A percentile compares a stretch with the other conserved stretches of the same genome.
Evolutionary conservation across 2,888 invertebrate genomes (phyloP).

Genomic region (Acanthococcus lagerstroemiae): DNA sequence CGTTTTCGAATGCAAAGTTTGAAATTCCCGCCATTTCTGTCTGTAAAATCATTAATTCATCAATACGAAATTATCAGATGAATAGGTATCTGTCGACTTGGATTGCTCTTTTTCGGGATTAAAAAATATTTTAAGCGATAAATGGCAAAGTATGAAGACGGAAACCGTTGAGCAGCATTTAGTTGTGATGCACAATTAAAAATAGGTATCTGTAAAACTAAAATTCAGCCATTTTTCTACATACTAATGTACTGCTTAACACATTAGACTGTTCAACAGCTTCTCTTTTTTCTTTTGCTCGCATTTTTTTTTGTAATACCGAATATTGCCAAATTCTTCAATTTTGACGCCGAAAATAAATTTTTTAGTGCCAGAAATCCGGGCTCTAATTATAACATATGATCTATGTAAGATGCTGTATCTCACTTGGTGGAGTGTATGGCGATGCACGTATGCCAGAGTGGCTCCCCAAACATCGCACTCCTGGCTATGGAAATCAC

Average conservation of each 20-base stretch:
- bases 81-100: background rate
- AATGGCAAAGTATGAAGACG: slow-evolving; percentile 2
- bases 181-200: background rate
- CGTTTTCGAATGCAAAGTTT: background rate
- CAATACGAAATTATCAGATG: background rate
- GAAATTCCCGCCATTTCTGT: background rate
- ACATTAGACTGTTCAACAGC: background rate
- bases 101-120: background rate
- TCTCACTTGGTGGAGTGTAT: no score
- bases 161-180: background rate
- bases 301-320: background rate
- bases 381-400: background rate
- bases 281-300: background rate
- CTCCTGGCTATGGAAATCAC: no score
- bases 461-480: no score
- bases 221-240: no score
- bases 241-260: no score
- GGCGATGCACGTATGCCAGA: no score
- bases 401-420: no score
- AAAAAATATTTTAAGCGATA: slow-evolving; percentile 2
- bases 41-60: background rate
- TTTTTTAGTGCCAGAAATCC: background rate
- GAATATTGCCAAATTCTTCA: background rate
- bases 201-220: background rate
- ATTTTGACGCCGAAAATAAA: background rate